Base-by-base conservation (phyloP, 2,113 vertebrate genomes). In the Axis porcinus region DNA sequence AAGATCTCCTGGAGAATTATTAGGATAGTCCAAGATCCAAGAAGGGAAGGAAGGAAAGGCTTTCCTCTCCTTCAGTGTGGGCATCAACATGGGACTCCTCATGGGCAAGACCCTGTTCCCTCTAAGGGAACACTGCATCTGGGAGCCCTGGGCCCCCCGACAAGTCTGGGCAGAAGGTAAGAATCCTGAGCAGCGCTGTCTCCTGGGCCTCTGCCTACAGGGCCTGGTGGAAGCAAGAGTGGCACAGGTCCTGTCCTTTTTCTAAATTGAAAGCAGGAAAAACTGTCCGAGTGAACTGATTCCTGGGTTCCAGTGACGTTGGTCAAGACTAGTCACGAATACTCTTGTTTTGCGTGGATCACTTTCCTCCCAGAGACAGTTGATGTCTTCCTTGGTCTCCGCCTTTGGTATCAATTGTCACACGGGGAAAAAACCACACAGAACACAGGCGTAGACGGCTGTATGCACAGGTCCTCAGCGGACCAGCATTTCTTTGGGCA, bases 121-220 rank as follows among this genome's bases (percentile, higher is more conserved):
- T n/a, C 12, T 14, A 54, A 54, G 79, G 50, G 47, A 50, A 13
- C 21, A n/a, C 7, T 55, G 33, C 12, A 15, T 54, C 52, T 36
- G 30, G 4, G 47, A n/a, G 47, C 33, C 5, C 79, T n/a, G 30
- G 47, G 11, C 19, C 79, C 47, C 30, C 33, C 33, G 7, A 40
- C 21, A 40, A 83, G 81, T 13, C 6, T 5, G 7, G 33, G 7
- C 81, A 40, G 52, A 83, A 36, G 33, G 13, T 15, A 55, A 40
- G n/a, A 83, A 27, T 36, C 40, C 21, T 40, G 21, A 36, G 19
- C 33, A 36, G 33, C 13, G 40, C n/a, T 0, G 0, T 10, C n/a
- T 27, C 23, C 81, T 36, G n/a, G n/a, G 27, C 36, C 81, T 27
- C 81, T 40, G 52, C 52, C 52, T 83, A 25, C 21, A 27, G 23